Evolutionary conservation across 2,888 invertebrate genomes (phyloP), one percentile per base, ranked within the genome.

Genomic region (Pocota personata): DNA sequence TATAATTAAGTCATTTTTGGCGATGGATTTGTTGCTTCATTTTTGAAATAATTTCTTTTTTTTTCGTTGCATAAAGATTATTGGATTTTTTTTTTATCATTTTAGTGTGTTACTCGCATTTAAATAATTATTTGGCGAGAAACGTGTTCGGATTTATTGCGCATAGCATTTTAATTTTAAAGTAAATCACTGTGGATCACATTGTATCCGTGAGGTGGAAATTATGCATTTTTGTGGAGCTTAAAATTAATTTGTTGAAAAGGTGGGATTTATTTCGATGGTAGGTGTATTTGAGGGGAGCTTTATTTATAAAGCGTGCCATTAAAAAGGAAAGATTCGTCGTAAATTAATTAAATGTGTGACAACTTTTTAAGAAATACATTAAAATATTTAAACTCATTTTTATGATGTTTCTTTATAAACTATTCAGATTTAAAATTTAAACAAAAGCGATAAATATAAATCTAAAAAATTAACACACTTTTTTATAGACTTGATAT

Each of bases 1-100:
- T 37, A 75, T 71, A 79, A 75, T 79, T 75, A 78, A 84, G 69
- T 84, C 67, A 75, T 69, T 71, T 79, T 75, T 79, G 48, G 50
- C 32, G 58, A 58, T 58, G 71, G 82, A 67, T 73, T 52, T 67
- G 69, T 76, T 76, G 69, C 40, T 71, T 71, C 40, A 57, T 64
- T 76, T 62, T 58, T 79, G 43, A 52, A 66, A 58, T 46, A 30
- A 19, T 50, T 27, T 30, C 6, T 5, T 21, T 43, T 32, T 10
- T 66, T 7, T 76, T 66, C 43, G 19, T 35, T 16, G 37, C 40
- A 50, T 24, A 35, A 35, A n/a, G 32, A 21, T 50, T 35, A 37
- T 48, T 35, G 27, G 3, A 46, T 16, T 58, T 57, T 0, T 16
- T 0, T 21, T 30, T n/a, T 35, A 5, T 12, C 10, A 35, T 30